Conservation (phyloP, 2,113 vertebrate genomes). For the Isurus oxyrinchus region DNA sequence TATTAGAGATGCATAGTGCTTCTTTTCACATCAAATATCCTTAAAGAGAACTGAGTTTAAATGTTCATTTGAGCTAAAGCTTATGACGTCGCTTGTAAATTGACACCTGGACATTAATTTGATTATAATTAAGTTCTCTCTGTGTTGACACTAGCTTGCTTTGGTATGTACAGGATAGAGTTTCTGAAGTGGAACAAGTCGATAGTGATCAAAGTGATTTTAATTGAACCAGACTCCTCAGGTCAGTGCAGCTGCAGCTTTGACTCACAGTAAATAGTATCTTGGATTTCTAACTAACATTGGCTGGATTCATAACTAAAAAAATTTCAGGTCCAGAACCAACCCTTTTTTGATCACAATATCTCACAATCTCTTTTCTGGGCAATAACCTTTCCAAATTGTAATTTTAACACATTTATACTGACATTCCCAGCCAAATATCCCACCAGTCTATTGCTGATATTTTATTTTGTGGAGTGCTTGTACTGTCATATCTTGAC, state of each 20-base stretch:
- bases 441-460: not conserved
- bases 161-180: not conserved
- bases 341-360: not conserved
- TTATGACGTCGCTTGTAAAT: not conserved
- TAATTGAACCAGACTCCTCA: not conserved
- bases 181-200: slow-evolving; percentile 24
- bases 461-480: not conserved
- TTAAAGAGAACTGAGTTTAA: not conserved
- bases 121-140: slow-evolving; percentile 32
- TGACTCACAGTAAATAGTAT: not conserved
- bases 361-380: not conserved
- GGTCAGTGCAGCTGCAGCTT: not conserved
- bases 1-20: not conserved
- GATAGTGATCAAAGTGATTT: slow-evolving; percentile 25
- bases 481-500: not conserved
- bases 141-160: slow-evolving; percentile 17
- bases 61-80: not conserved
- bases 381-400: not conserved
- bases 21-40: slow-evolving; percentile 14
- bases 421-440: not conserved
- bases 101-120: slow-evolving; percentile 24
- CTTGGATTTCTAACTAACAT: not conserved
- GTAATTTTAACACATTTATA: not conserved
- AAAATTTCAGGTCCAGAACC: not conserved
- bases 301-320: not conserved